Evolutionary conservation across 2,888 invertebrate genomes (phyloP).

Genomic region (Aricia artaxerxes): DNA sequence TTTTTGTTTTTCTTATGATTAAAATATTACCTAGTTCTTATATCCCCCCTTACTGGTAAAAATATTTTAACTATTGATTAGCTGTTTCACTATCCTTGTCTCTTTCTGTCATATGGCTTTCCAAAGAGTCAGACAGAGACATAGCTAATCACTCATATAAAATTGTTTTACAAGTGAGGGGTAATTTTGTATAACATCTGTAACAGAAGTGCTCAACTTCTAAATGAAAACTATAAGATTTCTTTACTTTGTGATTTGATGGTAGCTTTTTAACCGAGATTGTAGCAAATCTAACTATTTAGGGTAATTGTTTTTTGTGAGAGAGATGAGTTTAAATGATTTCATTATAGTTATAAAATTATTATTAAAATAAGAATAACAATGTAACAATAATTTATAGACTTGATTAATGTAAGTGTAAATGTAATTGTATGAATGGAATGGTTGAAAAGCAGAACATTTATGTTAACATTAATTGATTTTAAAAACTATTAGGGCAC

Average conservation of each 20-base stretch:
- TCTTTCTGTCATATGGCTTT: neutral
- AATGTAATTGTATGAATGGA: slow-evolving; percentile 39
- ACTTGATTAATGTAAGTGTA: slow-evolving; percentile 46
- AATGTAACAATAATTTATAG: slow-evolving; percentile 50
- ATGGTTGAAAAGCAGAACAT: slow-evolving; percentile 13
- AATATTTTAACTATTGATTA: neutral
- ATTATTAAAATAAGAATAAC: slow-evolving; percentile 42
- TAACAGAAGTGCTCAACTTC: slow-evolving; percentile 11
- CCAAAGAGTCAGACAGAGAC: neutral
- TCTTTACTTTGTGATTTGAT: slow-evolving; percentile 41
- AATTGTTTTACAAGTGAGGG: neutral
- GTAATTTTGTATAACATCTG: slow-evolving; percentile 29
- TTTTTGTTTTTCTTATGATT: slow-evolving; percentile 63
- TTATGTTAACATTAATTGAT: slow-evolving; percentile 29
- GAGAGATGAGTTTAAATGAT: slow-evolving; percentile 26
- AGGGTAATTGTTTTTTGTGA: slow-evolving; percentile 28
- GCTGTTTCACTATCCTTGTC: neutral
- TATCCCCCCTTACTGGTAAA: neutral
- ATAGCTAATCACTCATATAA: neutral
- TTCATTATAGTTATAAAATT: slow-evolving; percentile 33
- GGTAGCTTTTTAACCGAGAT: slow-evolving; percentile 40
- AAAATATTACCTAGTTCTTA: slow-evolving; percentile 49
- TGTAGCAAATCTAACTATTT: slow-evolving; percentile 26
- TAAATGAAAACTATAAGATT: slow-evolving; percentile 37
- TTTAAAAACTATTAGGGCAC: slow-evolving; percentile 37